Base-by-base conservation (phyloP, 2,797 vertebrate genomes). In the Schizopygopsis pylzovi region DNA sequence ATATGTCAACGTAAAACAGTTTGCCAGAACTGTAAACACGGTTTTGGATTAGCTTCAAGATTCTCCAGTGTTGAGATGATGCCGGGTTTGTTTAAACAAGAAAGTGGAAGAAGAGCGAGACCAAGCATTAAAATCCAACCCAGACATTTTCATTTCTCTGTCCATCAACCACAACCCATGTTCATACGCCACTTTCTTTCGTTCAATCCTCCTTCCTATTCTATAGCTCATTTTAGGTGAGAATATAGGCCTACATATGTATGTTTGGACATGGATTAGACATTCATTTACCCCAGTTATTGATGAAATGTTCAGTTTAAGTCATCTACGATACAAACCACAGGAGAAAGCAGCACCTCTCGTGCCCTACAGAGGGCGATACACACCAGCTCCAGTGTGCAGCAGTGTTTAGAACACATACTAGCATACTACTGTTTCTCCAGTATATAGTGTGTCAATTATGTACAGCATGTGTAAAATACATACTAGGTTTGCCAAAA, bases 101-200 rank as follows among this genome's bases (percentile, higher is more conserved):
- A 86, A 89, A 88, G 84, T 88, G 88, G 90, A 95, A 94, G 91
- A 91, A 89, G 92, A 93, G 92, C 93, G 92, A 94, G 91, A 93
- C 93, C 94, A 93, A 95, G 96, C 95, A 95, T 95, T 93, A 95
- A 92, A 91, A 43, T 78, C 63, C 67, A 56, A 84, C 49, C 25
- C 65, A 72, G 83, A 85, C 75, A 28, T 56, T 85, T 72, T 37
- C 61, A 79, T 80, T 80, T 59, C 47, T 6, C 63, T 59, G 49
- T 59, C 59, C 47, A 63, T 83, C 54, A 49, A 73, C 70, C 81
- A 59, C 56, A 52, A n/a, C 71, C 56, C 54, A 7, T 61, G 20
- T 70, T 68, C 73, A 3, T 15, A 43, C 41, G 0, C 16, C 16
- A 12, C 49, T n/a, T 56, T n/a, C 83, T 45, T 47, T 43, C 1